Conservation (phyloP, 2,797 vertebrate genomes). For the Numenius phaeopus region DNA sequence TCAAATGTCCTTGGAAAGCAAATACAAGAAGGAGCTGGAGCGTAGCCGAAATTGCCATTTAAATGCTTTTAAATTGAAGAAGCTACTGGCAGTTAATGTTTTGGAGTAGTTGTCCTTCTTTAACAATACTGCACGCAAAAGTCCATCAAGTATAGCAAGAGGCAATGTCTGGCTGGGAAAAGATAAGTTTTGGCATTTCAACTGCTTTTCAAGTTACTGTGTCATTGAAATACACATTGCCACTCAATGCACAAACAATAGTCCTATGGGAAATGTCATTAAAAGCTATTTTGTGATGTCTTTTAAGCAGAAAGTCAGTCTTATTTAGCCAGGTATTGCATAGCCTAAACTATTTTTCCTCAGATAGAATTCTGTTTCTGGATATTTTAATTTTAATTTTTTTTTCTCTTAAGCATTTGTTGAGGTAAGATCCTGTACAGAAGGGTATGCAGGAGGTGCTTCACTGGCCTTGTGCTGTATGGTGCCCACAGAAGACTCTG, state of each 20-base stretch:
- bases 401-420: neutral
- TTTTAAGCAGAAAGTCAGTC: neutral
- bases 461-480: neutral
- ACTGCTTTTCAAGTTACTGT: neutral
- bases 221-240: neutral
- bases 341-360: neutral
- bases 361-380: neutral
- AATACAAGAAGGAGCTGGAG: neutral
- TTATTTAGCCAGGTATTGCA: neutral
- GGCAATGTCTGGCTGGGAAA: neutral
- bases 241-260: neutral
- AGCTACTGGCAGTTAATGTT: neutral
- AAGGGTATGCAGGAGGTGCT: neutral
- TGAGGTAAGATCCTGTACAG: neutral
- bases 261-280: neutral
- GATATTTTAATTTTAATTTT: neutral
- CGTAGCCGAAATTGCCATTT: neutral
- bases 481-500: neutral
- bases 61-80: slow-evolving; percentile 25
- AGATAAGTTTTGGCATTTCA: neutral
- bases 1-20: neutral
- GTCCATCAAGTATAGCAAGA: neutral
- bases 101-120: neutral
- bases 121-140: neutral
- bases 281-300: neutral